Evolutionary conservation across 2,888 invertebrate genomes (phyloP).

Genomic region (Eristalis pertinax): DNA sequence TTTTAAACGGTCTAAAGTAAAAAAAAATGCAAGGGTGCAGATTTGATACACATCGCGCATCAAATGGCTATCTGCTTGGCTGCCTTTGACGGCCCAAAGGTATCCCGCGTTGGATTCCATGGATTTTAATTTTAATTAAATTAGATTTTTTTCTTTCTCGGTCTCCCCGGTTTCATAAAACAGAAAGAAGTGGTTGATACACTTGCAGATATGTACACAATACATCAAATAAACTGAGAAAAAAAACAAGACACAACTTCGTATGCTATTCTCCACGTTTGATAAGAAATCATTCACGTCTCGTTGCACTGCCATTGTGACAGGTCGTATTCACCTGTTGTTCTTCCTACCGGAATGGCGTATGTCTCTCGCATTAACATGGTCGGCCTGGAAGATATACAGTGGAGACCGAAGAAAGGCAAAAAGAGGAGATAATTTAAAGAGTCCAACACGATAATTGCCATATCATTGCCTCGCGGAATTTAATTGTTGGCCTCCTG

Average conservation of each 20-base stretch:
- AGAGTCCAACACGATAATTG: constrained; percentile 66
- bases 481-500: constrained; percentile 68
- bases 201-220: constrained; percentile 43
- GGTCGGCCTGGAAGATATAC: constrained; percentile 19
- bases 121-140: constrained; percentile 72
- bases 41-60: constrained; percentile 70
- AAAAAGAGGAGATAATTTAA: constrained; percentile 59
- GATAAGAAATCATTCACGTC: constrained; percentile 73
- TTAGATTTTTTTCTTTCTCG: constrained; percentile 55
- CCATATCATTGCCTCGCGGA: constrained; percentile 68
- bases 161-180: constrained; percentile 28
- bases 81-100: constrained; percentile 69
- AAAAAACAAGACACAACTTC: constrained; percentile 3
- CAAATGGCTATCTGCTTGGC: constrained; percentile 72
- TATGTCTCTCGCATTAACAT: constrained; percentile 60
- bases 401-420: constrained; percentile 19
- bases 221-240: constrained; percentile 36
- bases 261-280: constrained; percentile 40
- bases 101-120: constrained; percentile 66
- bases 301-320: constrained; percentile 73
- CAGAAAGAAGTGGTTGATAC: neutral
- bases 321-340: constrained; percentile 71
- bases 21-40: constrained; percentile 67
- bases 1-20: constrained; percentile 4
- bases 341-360: constrained; percentile 63